Conservation (phyloP, 2,888 invertebrate species). For the Drosophila paucipuncta region DNA sequence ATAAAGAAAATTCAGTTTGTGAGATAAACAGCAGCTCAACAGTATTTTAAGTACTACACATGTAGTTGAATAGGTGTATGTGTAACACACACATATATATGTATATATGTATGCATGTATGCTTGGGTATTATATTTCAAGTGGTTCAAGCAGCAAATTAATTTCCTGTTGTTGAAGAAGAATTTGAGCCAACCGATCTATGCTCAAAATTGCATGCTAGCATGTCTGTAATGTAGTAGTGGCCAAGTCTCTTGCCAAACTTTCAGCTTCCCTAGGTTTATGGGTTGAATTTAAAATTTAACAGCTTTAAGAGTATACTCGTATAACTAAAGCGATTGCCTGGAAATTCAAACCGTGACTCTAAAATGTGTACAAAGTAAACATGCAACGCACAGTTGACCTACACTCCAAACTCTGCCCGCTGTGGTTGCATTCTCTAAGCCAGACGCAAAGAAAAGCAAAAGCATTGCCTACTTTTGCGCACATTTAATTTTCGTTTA, state of each 20-base stretch:
- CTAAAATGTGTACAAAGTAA: constrained; percentile 37
- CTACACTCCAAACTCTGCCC: background rate
- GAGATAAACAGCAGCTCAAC: constrained; percentile 10
- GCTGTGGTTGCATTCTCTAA: background rate
- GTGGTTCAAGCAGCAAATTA: background rate
- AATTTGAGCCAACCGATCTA: background rate
- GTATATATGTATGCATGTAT: background rate
- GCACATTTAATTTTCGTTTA: constrained; percentile 41
- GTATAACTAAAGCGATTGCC: background rate
- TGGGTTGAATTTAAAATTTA: background rate
- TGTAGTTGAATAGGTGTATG: background rate
- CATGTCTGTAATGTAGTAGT: background rate
- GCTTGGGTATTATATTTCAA: background rate
- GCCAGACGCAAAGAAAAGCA: background rate
- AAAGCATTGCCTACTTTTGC: constrained; percentile 66
- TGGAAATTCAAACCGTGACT: constrained; percentile 8
- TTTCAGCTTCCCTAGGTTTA: background rate
- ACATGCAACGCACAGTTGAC: constrained; percentile 13
- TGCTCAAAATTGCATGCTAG: background rate
- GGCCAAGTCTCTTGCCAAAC: background rate
- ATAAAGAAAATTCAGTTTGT: constrained; percentile 2
- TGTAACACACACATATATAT: background rate
- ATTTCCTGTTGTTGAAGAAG: background rate
- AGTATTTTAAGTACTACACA: background rate
- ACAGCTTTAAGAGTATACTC: too few species aligned